Evolutionary conservation across 1,140 invertebrate species (phyloP), one percentile per base, ranked within the genome.

Genomic region (Bombus vancouverensis): DNA sequence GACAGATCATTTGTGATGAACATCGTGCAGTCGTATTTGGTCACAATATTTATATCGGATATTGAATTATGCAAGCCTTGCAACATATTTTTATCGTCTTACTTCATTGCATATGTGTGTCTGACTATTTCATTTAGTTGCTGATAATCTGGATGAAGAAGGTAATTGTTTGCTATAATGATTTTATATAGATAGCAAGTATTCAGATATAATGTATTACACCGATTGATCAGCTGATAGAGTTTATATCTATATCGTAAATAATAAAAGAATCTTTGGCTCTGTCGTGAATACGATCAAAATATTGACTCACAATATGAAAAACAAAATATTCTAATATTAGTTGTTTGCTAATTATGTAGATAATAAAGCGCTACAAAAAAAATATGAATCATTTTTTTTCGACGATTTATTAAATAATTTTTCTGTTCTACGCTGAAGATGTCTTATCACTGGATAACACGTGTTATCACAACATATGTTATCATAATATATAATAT

Each of bases 31-130:
- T 62, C 3, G 28, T 68, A 44, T 53, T 81, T n/a, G 42, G 25
- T 76, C 32, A 39, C n/a, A 76, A 83, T 42, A 62, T 83, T 76
- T 76, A 68, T 57, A 47, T 70, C 6, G n/a, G 25, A 25, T 53
- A 70, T 34, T 70, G 18, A 78, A 71, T 78, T 42, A 34, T 62
- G 8, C 47, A 78, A 83, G 3, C 8, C 10, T 42, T 18, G 10
- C 44, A 42, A 53, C 18, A 34, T 65, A 72, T 28, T 70, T 37
- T 28, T 77, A 18, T 32, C 22, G n/a, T 68, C 57, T 57, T 39
- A 77, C 22, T 42, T 4, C 25, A 2, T 15, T 22, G 15, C 6
- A 15, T 9, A 12, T 22, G 22, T 22, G 39, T 44, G 42, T 22
- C 28, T 4, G 22, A 65, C 1, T n/a, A 70, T 34, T 70, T 83